Evolutionary conservation across 2,113 vertebrate genomes (phyloP).

Genomic region (Atrichornis clamosus): DNA sequence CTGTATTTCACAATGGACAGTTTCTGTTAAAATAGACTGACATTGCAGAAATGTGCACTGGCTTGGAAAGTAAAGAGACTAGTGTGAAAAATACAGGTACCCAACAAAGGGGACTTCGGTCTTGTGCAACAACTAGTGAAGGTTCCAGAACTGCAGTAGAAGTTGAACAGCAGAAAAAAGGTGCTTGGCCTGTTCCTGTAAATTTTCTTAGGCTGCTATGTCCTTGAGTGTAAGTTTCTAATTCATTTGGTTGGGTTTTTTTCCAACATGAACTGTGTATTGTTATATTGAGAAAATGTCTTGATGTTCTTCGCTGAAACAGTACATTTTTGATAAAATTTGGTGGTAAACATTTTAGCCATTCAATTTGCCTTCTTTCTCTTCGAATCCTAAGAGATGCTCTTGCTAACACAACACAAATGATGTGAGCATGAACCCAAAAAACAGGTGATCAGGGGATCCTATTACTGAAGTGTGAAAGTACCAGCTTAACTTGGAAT

Average conservation of each 20-base stretch:
- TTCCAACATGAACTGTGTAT: not conserved
- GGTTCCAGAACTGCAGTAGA: not conserved
- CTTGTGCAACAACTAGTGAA: not conserved
- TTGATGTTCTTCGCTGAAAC: not conserved
- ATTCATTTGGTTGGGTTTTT: not conserved
- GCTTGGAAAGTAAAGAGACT: not conserved
- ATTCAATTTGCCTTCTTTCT: not conserved
- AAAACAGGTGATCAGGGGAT: not conserved
- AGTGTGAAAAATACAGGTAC: not conserved
- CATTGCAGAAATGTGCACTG: not conserved
- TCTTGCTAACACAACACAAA: not conserved
- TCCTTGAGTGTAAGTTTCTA: not conserved
- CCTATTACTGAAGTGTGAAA: not conserved
- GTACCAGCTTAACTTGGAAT: not conserved
- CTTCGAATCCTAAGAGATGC: not conserved
- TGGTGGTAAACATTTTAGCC: not conserved
- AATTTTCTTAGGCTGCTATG: not conserved
- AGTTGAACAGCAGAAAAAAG: not conserved
- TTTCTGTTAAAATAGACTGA: not conserved
- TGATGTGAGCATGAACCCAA: not conserved
- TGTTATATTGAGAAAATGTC: not conserved
- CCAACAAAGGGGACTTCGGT: not conserved
- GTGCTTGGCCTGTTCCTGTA: not conserved
- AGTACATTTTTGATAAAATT: not conserved
- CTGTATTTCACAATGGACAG: not conserved